Evolutionary conservation across 2,888 invertebrate genomes (phyloP).

Genomic region (Patella depressa): DNA sequence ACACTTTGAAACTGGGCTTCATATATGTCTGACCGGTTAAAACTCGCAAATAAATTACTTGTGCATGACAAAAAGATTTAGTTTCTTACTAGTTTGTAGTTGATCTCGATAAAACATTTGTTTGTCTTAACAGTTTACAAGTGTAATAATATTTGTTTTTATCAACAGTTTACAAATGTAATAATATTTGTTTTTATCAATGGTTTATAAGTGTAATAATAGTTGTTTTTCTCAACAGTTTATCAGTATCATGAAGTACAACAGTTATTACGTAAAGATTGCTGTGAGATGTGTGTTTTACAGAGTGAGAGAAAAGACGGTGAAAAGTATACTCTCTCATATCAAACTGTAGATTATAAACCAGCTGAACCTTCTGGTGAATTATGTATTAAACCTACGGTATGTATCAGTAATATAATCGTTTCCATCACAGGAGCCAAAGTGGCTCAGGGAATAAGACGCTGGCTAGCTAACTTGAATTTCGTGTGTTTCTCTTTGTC

Average conservation of each 20-base stretch:
- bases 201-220: neutral
- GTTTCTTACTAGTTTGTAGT: too few relatives aligned
- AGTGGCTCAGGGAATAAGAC: too few relatives aligned
- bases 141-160: constrained; percentile 45
- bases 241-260: constrained; percentile 65
- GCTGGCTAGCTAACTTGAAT: too few relatives aligned
- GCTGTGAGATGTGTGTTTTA: constrained; percentile 61
- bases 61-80: too few relatives aligned
- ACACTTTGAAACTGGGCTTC: too few relatives aligned
- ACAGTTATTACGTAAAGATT: constrained; percentile 61
- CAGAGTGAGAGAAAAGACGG: constrained; percentile 64
- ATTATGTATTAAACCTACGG: constrained; percentile 32
- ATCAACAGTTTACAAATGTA: constrained; percentile 22
- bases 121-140: too few relatives aligned
- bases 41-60: too few relatives aligned
- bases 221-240: constrained; percentile 44
- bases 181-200: constrained; percentile 41
- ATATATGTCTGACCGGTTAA: too few relatives aligned
- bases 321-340: constrained; percentile 58
- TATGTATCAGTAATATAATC: constrained; percentile 2
- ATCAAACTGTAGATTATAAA: constrained; percentile 53
- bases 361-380: constrained; percentile 35
- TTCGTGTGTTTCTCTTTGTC: too few relatives aligned
- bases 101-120: too few relatives aligned
- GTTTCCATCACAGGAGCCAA: too few relatives aligned